These are phyloP conservation scores for Chrysemys picta DNA, from an alignment of 2,113 vertebrate genomes.

Conservation along the genomic window DNA sequence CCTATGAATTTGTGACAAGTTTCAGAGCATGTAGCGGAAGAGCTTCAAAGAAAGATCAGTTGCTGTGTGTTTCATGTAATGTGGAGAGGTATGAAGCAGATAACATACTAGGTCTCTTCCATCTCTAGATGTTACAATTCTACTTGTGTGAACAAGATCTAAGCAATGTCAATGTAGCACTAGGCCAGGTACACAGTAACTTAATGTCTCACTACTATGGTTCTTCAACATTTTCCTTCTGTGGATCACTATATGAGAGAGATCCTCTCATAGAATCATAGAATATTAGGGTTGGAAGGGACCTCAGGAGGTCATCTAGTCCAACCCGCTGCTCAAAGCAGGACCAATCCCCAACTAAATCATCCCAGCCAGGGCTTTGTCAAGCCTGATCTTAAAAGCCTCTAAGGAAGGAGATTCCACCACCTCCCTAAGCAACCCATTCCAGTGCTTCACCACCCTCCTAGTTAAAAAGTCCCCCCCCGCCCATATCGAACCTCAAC, in stretches of 20 bases:
- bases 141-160: not conserved
- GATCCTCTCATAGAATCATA: not conserved
- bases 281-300: no score
- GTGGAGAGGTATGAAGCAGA: not conserved
- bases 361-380: no score
- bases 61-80: not conserved
- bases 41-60: not conserved
- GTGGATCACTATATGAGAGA: not conserved
- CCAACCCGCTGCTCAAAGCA: no score
- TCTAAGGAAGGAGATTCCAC: no score
- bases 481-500: no score
- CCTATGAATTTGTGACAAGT: not conserved
- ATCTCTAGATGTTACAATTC: not conserved
- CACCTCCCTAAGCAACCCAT: no score
- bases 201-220: not conserved
- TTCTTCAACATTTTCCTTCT: not conserved
- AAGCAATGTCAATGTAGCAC: not conserved
- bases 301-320: no score
- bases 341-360: no score
- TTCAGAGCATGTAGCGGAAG: not conserved
- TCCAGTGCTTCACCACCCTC: no score
- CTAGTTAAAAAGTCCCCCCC: no score
- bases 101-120: not conserved
- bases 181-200: not conserved
- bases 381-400: no score